Base-by-base conservation (phyloP, 37 sponge, comb jelly and placozoan genomes). In the Theonella swinhoei region DNA sequence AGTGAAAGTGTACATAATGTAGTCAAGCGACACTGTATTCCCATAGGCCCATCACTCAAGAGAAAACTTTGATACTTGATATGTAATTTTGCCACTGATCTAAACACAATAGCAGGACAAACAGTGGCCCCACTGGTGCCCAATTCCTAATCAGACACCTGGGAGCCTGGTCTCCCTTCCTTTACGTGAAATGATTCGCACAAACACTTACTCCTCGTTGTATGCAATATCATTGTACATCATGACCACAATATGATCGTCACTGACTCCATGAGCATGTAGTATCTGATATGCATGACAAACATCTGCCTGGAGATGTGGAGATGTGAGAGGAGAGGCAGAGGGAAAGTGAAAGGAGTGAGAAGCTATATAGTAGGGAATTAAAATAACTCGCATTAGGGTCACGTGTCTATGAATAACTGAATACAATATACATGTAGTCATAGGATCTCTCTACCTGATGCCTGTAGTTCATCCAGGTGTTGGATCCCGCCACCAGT, bases 271-370 rank as follows among this genome's bases (percentile, higher is more conserved):
- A 35, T 94, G 91, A 20, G 67, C 58, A 31, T 80, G 73, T 2
- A 94, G 85, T n/a, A 94, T 38, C 41, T 90, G 90, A 61, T 94
- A 94, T 36, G 91, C 88, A 69, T 94, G 94, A 42, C 91, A 94
- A 66, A 94, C 82, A 42, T 94, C 94, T 7, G 94, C 87, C 94
- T 91, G 35, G 39, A 4, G 73, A 58, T n/a, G 40, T 30, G 70
- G 24, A 73, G n/a, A 36, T 5, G 28, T n/a, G 35, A 62, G 71
- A 32, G 70, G 30, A 80, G 38, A 9, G 17, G n/a, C 11, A 23
- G 31, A 39, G 39, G 29, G 74, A 72, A 39, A 72, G 25, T n/a
- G n/a, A 29, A 68, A 29, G 31, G 70, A 68, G 70, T 14, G 70
- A 68, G 14, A 68, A 68, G 26, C 11, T 11, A 29, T 68, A 25